phyloP scores from a whole-genome alignment of 2,797 vertebrate genomes.

The Takifugu ocellatus region DNA sequence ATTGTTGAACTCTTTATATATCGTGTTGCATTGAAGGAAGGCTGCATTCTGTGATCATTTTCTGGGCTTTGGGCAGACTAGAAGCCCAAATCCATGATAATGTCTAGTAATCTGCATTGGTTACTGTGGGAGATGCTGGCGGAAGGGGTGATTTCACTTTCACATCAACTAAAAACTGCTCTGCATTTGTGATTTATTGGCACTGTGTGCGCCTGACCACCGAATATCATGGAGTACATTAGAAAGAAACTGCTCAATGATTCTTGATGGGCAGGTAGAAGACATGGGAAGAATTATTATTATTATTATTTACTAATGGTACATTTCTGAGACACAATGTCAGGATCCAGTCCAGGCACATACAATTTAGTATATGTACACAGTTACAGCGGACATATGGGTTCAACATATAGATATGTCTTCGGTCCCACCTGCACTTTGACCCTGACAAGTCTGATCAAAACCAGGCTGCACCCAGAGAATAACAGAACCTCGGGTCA shows the following conservation, averaged over 20 bases:
- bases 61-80: no score
- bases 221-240: background rate
- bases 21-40: no score
- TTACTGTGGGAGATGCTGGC: no score
- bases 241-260: background rate
- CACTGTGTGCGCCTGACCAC: background rate
- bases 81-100: no score
- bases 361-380: background rate
- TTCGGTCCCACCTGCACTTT: constrained; percentile 3
- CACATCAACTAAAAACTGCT: background rate
- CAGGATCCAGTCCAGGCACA: no score
- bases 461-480: background rate
- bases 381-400: background rate
- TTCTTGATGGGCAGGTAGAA: background rate
- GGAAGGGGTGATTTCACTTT: background rate
- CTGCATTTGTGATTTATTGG: background rate
- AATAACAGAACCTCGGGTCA: constrained; percentile 9
- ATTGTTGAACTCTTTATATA: no score
- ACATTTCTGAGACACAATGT: no score
- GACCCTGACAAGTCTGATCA: constrained; percentile 8
- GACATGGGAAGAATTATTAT: no score
- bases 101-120: no score
- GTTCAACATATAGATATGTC: background rate
- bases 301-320: no score
- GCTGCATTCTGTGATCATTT: no score